These are phyloP conservation scores for Dufourea novaeangliae DNA, from an alignment of 1,140 invertebrate genomes.

Conservation along the genomic window DNA sequence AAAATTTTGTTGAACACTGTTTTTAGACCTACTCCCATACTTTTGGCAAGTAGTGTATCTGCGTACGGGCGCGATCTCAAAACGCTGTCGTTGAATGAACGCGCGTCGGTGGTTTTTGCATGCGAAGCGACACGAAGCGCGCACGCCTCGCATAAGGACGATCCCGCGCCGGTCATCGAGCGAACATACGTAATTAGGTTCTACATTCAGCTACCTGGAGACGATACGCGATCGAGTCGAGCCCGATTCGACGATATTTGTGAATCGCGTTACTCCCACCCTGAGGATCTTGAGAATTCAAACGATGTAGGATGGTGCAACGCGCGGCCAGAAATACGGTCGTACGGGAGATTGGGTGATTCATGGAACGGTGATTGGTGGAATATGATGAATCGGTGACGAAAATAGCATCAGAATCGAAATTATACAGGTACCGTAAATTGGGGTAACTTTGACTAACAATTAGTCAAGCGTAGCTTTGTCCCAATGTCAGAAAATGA, in stretches of 20 bases:
- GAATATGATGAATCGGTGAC: background rate
- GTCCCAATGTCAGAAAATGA: too few relatives aligned
- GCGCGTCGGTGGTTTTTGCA: background rate
- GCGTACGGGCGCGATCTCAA: conserved; percentile 38
- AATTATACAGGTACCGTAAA: too few relatives aligned
- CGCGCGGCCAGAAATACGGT: background rate
- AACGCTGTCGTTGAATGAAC: conserved; percentile 38
- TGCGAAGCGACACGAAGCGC: background rate
- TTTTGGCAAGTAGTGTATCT: too few relatives aligned
- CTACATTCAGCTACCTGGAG: background rate
- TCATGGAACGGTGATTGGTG: background rate
- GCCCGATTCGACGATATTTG: background rate
- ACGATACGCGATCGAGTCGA: background rate
- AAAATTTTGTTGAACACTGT: too few relatives aligned
- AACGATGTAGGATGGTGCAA: background rate
- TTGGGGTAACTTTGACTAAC: too few relatives aligned
- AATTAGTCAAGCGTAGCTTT: too few relatives aligned
- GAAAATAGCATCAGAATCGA: background rate
- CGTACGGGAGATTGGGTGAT: background rate
- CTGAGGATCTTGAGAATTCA: background rate
- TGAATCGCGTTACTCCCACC: background rate
- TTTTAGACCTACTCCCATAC: too few relatives aligned
- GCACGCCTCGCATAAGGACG: conserved; percentile 6
- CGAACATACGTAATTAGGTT: conserved; percentile 36
- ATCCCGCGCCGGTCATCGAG: background rate